phyloP scores from a whole-genome alignment of 2,888 invertebrate genomes.

The Hesperia comma region DNA sequence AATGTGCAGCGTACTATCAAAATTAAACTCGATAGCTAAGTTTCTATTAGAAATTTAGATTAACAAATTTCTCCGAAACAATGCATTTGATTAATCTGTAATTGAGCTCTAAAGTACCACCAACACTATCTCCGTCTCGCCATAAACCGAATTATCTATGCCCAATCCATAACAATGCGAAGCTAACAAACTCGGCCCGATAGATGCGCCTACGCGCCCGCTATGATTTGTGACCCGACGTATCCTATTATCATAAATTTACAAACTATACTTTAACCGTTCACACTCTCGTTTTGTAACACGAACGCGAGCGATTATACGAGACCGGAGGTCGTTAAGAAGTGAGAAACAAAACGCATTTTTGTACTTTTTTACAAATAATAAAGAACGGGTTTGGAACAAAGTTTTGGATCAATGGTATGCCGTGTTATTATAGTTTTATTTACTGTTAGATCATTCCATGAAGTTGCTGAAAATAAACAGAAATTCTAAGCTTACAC shows the following conservation, averaged over 20 bases:
- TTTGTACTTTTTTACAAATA: background rate
- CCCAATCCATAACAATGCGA: conserved; percentile 45
- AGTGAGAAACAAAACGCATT: background rate
- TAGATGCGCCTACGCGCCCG: conserved; percentile 47
- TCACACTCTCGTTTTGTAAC: conserved; percentile 31
- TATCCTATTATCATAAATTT: conserved; percentile 64
- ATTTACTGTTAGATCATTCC: too few species aligned
- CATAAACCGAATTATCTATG: conserved; percentile 50
- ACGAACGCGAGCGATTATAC: background rate
- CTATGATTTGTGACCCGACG: conserved; percentile 46
- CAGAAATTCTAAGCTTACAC: too few species aligned
- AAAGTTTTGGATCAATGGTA: too few species aligned
- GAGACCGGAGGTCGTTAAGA: background rate
- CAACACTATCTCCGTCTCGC: conserved; percentile 45
- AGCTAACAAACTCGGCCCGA: conserved; percentile 41
- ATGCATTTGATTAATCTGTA: conserved; percentile 37
- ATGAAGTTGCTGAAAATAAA: too few species aligned
- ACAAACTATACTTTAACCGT: conserved; percentile 52
- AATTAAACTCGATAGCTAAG: background rate
- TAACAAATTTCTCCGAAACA: conserved; percentile 30
- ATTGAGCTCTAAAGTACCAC: conserved; percentile 28
- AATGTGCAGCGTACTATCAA: background rate
- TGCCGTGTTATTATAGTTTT: too few species aligned
- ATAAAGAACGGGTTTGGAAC: conserved; percentile 10
- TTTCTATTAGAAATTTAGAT: conserved; percentile 11